Conservation (phyloP, 1,140 invertebrate species). For the Cherax destructor region DNA sequence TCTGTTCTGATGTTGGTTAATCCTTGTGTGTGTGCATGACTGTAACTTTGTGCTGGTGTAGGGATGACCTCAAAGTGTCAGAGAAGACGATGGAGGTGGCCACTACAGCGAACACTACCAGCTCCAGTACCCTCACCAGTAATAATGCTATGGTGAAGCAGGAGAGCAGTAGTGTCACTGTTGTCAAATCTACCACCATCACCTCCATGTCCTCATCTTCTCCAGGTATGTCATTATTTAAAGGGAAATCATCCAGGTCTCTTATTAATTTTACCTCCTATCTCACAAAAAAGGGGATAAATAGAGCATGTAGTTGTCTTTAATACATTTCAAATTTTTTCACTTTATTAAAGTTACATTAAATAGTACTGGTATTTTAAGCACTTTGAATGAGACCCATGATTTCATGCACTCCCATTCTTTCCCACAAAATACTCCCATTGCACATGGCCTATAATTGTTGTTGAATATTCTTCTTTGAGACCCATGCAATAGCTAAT, state of each 20-base stretch:
- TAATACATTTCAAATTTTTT: no score
- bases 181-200: conserved; percentile 54
- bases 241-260: neutral
- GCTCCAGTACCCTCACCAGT: conserved; percentile 3
- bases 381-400: no score
- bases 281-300: no score
- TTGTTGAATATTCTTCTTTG: no score
- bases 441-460: no score
- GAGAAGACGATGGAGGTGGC: conserved; percentile 71
- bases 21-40: conserved; percentile 36
- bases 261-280: no score
- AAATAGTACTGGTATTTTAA: no score
- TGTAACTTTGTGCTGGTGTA: conserved; percentile 33
- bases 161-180: conserved; percentile 44
- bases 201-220: conserved; percentile 43
- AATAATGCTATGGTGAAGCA: conserved; percentile 35
- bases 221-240: conserved; percentile 23
- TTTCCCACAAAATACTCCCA: no score
- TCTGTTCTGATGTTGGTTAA: conserved; percentile 13
- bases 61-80: conserved; percentile 56
- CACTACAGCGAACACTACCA: conserved; percentile 49
- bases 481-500: no score
- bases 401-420: no score
- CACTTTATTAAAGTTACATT: no score
- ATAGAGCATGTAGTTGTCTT: no score